Base-by-base conservation (phyloP, 1,140 invertebrate genomes). In the Neodiprion fabricii region DNA sequence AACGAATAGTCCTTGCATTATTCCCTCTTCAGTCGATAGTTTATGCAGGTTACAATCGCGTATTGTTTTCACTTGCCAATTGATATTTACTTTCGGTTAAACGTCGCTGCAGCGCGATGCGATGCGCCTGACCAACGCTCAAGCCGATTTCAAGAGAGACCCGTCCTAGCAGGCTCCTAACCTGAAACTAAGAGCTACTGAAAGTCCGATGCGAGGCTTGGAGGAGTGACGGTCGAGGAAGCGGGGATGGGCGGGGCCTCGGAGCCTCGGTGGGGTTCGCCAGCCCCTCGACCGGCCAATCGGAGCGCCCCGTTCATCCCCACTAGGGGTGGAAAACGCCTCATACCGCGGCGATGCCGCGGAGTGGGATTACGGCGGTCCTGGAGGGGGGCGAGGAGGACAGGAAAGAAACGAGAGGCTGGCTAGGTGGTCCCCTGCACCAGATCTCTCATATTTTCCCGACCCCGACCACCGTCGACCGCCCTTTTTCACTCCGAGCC, bases 161-260 rank as follows among this genome's bases (percentile, higher is more conserved):
- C 87, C 87, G 86, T 87, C 80, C 86, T 85, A 86, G 83, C 87
- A 89, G 88, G 88, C 88, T 88, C 84, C 88, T 88, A 88, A 89
- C 87, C 88, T 89, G 87, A 89, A 88, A 88, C 87, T 89, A 88
- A 88, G 85, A 89, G 87, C 86, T 86, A 86, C 82, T 85, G 84
- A 85, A 87, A 82, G 83, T 84, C 83, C 82, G 86, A 89, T 89
- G 84, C 84, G 84, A 84, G 84, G 84, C 77, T 82, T 87, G 86
- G 85, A 87, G 86, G 88, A 87, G 87, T 85, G 80, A 82, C 85
- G 80, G 79, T 14, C 10, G 72, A 71, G 75, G 85, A 81, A 48
- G 50, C 81, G 87, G 85, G 76, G 75, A 79, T 76, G 79, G 83
- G 82, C 79, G 86, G 81, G 50, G 79, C 74, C 61, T 66, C 67